These are phyloP conservation scores for Chrysocyon brachyurus DNA, from an alignment of 2,797 vertebrate species.

Conservation along the genomic window DNA sequence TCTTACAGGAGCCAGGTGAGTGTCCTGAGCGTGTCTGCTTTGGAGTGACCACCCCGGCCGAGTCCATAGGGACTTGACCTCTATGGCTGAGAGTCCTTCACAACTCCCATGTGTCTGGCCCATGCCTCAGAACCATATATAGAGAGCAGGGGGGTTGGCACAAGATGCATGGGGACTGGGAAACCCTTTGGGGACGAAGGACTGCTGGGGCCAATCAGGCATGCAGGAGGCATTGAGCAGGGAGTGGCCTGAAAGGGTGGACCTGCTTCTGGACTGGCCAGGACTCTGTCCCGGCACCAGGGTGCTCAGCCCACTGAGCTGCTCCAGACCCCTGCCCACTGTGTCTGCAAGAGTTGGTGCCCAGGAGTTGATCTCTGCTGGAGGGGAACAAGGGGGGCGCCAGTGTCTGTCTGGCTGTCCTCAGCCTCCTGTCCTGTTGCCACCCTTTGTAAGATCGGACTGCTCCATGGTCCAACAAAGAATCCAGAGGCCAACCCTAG, in stretches of 20 bases:
- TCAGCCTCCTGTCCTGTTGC: no score
- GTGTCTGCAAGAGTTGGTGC: neutral
- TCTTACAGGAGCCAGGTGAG: neutral
- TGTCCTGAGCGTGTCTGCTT: no score
- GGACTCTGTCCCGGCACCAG: neutral
- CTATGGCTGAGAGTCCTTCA: neutral
- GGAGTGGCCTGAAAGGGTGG: neutral
- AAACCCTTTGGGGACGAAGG: conserved; percentile 5
- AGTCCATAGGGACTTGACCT: neutral
- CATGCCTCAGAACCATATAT: neutral
- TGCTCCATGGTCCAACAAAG: neutral
- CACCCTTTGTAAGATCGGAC: neutral
- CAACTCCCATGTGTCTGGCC: neutral
- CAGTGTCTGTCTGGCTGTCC: neutral
- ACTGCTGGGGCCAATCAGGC: neutral
- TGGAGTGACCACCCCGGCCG: neutral
- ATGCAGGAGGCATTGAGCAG: neutral
- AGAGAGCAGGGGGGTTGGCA: neutral
- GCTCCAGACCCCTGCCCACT: neutral
- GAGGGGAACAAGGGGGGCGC: neutral
- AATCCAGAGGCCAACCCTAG: neutral
- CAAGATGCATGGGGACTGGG: neutral
- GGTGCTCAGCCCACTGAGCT: neutral
- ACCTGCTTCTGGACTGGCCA: neutral
- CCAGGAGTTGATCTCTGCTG: neutral